These are phyloP conservation scores for Thripadectes ignobilis DNA, from an alignment of 2,797 vertebrate species.

Conservation along the genomic window DNA sequence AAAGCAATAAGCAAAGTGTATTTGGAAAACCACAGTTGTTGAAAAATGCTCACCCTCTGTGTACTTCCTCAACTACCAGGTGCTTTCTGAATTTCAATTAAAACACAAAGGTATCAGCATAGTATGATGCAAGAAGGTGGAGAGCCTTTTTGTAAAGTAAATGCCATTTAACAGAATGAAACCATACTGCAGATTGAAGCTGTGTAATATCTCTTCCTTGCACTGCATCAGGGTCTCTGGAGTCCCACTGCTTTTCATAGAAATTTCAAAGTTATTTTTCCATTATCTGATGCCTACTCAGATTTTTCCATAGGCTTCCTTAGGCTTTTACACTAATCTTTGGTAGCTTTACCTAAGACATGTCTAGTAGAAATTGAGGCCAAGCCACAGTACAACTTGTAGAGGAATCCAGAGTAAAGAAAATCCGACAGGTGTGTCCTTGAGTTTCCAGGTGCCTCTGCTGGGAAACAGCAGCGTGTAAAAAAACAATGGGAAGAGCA, in stretches of 20 bases:
- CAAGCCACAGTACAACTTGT: not conserved
- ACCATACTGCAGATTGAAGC: not conserved
- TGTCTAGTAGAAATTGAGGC: not conserved
- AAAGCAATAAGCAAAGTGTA: not conserved
- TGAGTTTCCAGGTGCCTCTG: not conserved
- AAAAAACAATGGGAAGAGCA: not conserved
- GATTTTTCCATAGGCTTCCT: not conserved
- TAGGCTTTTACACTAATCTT: not conserved
- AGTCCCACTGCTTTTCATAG: not conserved
- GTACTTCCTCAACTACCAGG: not conserved
- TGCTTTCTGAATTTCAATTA: not conserved
- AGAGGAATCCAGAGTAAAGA: not conserved
- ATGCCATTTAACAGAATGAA: not conserved
- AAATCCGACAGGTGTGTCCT: not conserved
- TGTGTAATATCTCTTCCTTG: not conserved
- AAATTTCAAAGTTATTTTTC: not conserved
- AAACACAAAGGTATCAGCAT: not conserved
- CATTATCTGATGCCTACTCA: not conserved
- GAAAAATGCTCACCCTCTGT: rapidly evolving
- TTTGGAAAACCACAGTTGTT: not conserved
- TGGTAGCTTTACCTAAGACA: not conserved
- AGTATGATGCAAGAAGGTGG: not conserved
- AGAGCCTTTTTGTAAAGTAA: not conserved
- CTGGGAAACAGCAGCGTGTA: not conserved
- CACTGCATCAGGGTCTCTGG: not conserved